phyloP scores from a whole-genome alignment of 2,797 vertebrate genomes.

The Nyctalus aviator region DNA sequence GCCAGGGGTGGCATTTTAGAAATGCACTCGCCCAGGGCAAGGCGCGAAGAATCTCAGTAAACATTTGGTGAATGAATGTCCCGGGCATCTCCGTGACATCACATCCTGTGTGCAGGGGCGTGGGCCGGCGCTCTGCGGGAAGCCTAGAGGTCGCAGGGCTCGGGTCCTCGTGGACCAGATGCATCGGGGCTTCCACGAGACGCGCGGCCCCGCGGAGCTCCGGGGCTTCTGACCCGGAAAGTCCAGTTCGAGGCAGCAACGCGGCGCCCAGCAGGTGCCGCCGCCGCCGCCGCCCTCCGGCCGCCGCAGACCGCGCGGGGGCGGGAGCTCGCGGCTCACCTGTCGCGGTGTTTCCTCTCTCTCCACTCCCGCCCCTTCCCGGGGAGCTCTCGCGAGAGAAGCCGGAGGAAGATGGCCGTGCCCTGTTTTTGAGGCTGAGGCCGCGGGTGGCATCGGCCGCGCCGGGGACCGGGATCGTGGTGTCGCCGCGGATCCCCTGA shows the following conservation, averaged over 20 bases:
- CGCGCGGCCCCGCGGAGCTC: rapidly evolving
- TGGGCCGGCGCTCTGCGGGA: neutral
- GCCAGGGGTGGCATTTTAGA: neutral
- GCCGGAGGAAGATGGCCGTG: constrained; percentile 75
- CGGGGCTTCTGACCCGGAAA: rapidly evolving
- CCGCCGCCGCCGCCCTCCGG: rapidly evolving
- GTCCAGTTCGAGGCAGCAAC: neutral
- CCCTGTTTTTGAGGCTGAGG: constrained; percentile 56
- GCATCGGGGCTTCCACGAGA: too few relatives aligned
- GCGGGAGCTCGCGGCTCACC: neutral
- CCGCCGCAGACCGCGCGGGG: neutral
- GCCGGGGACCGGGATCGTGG: constrained; percentile 80
- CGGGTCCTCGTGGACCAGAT: neutral
- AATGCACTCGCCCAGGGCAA: neutral
- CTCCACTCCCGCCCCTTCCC: too few relatives aligned
- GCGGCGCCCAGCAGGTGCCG: rapidly evolving
- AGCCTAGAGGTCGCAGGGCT: neutral
- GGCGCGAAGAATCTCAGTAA: neutral
- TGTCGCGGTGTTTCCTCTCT: constrained; percentile 65
- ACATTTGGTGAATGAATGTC: neutral
- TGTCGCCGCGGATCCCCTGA: neutral
- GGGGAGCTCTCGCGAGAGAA: constrained; percentile 80
- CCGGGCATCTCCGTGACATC: constrained; percentile 48
- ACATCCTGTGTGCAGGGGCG: constrained; percentile 1
- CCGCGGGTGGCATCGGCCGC: neutral